These are phyloP conservation scores for Sebastes nivosus DNA, from an alignment of 2,797 vertebrate genomes.

Conservation along the genomic window DNA sequence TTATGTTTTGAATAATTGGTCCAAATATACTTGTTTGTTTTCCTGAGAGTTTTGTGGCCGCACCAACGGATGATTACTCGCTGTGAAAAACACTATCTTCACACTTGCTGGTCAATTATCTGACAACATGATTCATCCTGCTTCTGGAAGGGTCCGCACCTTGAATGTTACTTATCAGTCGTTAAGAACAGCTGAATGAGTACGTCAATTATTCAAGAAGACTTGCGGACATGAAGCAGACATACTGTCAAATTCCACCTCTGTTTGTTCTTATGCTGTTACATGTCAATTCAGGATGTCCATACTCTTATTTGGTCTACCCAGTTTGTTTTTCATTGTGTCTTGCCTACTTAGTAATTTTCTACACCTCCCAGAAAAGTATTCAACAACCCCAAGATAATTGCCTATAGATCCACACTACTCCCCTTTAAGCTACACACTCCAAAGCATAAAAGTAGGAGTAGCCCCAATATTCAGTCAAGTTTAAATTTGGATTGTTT, in stretches of 20 bases:
- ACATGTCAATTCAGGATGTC: background rate
- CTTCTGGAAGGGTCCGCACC: background rate
- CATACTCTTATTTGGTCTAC: background rate
- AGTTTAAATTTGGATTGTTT: background rate
- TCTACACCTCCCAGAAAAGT: background rate
- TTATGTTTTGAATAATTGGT: slow-evolving; percentile 61
- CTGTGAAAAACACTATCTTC: slow-evolving; percentile 2
- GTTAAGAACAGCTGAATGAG: background rate
- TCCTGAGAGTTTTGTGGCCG: slow-evolving; percentile 5
- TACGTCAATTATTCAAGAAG: background rate
- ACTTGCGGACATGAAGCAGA: background rate
- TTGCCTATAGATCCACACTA: background rate
- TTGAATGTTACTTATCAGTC: background rate
- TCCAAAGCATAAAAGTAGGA: background rate
- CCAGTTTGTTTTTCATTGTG: background rate
- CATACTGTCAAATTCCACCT: background rate
- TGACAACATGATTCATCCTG: slow-evolving; percentile 12
- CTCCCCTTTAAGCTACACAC: background rate
- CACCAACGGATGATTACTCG: background rate
- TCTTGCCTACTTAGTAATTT: background rate
- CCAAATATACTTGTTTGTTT: slow-evolving; percentile 45
- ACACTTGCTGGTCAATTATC: slow-evolving; percentile 14
- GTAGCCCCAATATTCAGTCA: background rate
- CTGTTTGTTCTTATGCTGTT: background rate
- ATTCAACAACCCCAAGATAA: background rate